phyloP scores from a whole-genome alignment of 2,797 vertebrate species.

The Pangasius sanitwongsei region DNA sequence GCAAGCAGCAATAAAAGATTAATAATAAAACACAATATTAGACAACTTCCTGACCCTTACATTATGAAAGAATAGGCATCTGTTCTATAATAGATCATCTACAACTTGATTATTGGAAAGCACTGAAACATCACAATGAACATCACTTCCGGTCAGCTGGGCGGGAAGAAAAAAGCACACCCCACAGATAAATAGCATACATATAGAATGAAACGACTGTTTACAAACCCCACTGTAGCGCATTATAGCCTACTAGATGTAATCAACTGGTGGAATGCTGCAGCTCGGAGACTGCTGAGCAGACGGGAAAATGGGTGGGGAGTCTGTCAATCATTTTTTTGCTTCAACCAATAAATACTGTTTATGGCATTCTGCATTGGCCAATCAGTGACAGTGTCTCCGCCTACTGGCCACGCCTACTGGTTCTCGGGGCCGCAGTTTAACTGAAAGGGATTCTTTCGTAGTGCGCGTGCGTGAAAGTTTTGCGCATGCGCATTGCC shows the following conservation, averaged over 20 bases:
- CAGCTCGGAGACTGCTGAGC: not conserved
- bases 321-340: not conserved
- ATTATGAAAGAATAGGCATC: not conserved
- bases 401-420: not conserved
- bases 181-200: not conserved
- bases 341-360: not conserved
- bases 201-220: not conserved
- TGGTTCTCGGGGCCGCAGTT: not conserved
- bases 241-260: not conserved
- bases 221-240: not conserved
- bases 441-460: not conserved
- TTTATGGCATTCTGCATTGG: not conserved
- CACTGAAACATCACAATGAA: not conserved
- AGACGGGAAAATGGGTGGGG: not conserved
- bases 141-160: not conserved
- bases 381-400: not conserved
- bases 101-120: not conserved
- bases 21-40: not conserved
- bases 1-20: too few species aligned
- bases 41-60: not conserved
- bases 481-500: not conserved
- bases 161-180: not conserved
- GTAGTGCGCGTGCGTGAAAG: not conserved
- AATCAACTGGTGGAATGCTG: not conserved
- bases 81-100: not conserved